Conservation (phyloP, 2,113 vertebrate genomes). For the Calypte anna region DNA sequence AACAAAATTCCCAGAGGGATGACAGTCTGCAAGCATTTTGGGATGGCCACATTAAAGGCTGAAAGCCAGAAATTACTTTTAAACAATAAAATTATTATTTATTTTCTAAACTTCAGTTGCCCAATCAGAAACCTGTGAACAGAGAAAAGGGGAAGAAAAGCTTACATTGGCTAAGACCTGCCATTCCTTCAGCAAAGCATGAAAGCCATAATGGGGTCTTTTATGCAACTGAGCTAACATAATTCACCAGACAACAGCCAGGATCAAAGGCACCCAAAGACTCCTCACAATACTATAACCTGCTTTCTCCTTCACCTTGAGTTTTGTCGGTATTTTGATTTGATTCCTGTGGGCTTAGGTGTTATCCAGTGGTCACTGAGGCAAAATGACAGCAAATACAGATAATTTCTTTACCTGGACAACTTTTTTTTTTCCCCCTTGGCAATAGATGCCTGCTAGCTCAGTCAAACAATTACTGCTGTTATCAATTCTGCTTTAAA, state of each 20-base stretch:
- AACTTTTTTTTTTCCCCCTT: conserved; percentile 50
- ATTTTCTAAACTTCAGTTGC: conserved; percentile 47
- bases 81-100: conserved; percentile 28
- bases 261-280: not conserved
- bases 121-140: conserved; percentile 68
- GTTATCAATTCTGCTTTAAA: conserved; percentile 66
- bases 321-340: conserved; percentile 43
- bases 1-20: not conserved
- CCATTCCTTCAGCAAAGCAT: conserved; percentile 41
- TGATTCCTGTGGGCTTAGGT: conserved; percentile 29
- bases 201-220: conserved; percentile 54
- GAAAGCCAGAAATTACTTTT: conserved; percentile 43
- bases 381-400: conserved; percentile 30
- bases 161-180: conserved; percentile 49
- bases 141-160: conserved; percentile 50
- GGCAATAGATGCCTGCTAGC: conserved; percentile 55
- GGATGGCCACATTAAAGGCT: not conserved
- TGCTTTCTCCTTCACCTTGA: conserved; percentile 20
- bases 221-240: conserved; percentile 60
- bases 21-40: conserved; percentile 24
- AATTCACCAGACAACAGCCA: conserved; percentile 61
- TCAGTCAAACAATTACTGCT: conserved; percentile 49
- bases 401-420: not conserved
- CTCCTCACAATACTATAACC: conserved; percentile 1
- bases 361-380: not conserved